phyloP scores from a whole-genome alignment of 2,113 vertebrate genomes.

The Nyctibius bracteatus region DNA sequence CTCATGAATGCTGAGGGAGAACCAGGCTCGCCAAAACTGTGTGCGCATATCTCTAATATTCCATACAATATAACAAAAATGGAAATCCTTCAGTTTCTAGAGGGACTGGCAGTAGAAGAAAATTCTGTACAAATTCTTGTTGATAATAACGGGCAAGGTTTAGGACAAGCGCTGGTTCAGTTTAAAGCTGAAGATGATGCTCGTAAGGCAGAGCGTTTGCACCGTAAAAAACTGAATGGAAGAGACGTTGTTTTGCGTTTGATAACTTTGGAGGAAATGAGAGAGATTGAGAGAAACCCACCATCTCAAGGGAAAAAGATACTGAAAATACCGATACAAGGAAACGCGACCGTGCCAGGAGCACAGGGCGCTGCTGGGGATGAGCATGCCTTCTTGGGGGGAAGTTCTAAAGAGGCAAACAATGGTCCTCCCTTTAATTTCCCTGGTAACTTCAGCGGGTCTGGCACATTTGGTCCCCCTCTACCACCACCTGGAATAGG shows the following conservation, averaged over 20 bases:
- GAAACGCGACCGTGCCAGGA: conserved; percentile 69
- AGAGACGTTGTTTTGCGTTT: conserved; percentile 94
- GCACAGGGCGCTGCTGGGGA: conserved; percentile 71
- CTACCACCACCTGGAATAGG: conserved; percentile 87
- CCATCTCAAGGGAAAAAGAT: conserved; percentile 90
- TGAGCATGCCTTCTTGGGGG: conserved; percentile 87
- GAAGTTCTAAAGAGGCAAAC: conserved; percentile 82
- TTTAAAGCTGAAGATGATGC: conserved; percentile 94
- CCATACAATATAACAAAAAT: conserved; percentile 95
- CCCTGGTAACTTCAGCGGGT: conserved; percentile 83
- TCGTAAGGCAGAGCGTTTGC: conserved; percentile 90
- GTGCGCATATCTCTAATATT: conserved; percentile 94
- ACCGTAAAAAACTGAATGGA: conserved; percentile 95
- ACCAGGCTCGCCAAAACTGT: conserved; percentile 76
- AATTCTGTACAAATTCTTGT: conserved; percentile 90
- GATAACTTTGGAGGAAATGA: conserved; percentile 91
- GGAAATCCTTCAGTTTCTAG: conserved; percentile 91
- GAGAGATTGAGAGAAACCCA: conserved; percentile 93
- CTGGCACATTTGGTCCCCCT: conserved; percentile 87
- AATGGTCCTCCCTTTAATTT: conserved; percentile 87
- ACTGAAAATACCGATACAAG: conserved; percentile 79
- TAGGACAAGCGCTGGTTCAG: conserved; percentile 95
- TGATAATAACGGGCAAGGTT: conserved; percentile 90
- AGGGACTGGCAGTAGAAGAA: conserved; percentile 91
- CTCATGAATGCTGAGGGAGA: conserved; percentile 79